These are phyloP conservation scores for Turdus rufiventris DNA, from an alignment of 2,113 vertebrate genomes.

Conservation along the genomic window DNA sequence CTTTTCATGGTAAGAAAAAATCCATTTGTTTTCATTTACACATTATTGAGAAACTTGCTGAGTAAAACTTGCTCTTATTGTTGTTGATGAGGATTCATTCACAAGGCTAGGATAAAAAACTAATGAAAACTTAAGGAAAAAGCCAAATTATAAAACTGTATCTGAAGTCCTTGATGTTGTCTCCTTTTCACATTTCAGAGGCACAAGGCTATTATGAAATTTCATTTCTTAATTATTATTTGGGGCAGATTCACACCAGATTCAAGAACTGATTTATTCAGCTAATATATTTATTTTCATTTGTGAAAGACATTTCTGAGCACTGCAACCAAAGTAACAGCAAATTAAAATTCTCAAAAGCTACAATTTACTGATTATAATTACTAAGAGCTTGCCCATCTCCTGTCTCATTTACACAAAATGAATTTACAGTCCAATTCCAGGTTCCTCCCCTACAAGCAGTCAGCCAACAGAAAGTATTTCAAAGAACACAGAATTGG, in stretches of 20 bases:
- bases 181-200: neutral
- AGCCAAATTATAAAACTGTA: neutral
- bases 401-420: neutral
- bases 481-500: neutral
- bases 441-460: neutral
- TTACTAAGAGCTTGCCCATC: neutral
- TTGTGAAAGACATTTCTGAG: neutral
- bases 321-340: neutral
- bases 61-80: constrained; percentile 1
- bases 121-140: neutral
- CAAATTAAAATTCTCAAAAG: neutral
- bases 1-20: neutral
- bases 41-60: neutral
- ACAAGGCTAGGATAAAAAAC: neutral
- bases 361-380: neutral
- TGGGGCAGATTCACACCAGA: neutral
- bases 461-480: neutral
- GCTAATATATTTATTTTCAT: neutral
- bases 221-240: neutral
- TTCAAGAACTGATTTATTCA: neutral
- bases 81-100: neutral
- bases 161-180: neutral
- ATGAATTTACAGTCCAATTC: neutral
- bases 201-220: neutral
- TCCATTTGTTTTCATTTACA: neutral